phyloP scores from a whole-genome alignment of 2,888 invertebrate species.

The Hybos culiciformis region DNA sequence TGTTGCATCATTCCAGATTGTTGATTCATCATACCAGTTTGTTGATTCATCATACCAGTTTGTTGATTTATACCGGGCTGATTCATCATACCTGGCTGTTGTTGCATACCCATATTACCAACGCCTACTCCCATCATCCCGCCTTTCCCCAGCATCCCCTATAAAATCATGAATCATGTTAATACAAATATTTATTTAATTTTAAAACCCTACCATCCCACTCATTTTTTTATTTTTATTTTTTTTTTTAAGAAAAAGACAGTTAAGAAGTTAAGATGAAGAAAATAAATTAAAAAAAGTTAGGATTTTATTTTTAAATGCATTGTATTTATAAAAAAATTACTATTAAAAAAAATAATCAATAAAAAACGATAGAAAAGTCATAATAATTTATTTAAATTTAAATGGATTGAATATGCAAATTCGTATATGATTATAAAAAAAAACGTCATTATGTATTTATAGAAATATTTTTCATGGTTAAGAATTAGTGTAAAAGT shows the following conservation, averaged over 20 bases:
- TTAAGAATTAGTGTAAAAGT: too few relatives aligned
- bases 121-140: slow-evolving; percentile 37
- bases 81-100: slow-evolving; percentile 21
- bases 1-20: slow-evolving; percentile 22
- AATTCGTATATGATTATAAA: too few relatives aligned
- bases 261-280: too few relatives aligned
- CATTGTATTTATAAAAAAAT: not conserved
- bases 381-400: not conserved
- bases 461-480: too few relatives aligned
- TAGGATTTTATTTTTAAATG: not conserved
- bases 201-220: slow-evolving; percentile 15
- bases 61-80: slow-evolving; percentile 19
- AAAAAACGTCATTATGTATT: too few relatives aligned
- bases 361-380: too few relatives aligned
- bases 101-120: slow-evolving; percentile 36
- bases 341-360: not conserved
- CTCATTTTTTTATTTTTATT: slow-evolving; percentile 4
- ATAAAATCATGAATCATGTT: slow-evolving; percentile 18
- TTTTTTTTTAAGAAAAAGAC: not conserved
- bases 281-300: not conserved
- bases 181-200: not conserved
- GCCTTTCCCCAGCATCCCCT: slow-evolving; percentile 47
- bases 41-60: slow-evolving; percentile 19
- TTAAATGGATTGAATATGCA: slow-evolving; percentile 3
- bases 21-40: slow-evolving; percentile 18